phyloP scores from a whole-genome alignment of 2,113 vertebrate species.

The Gymnobelideus leadbeateri region DNA sequence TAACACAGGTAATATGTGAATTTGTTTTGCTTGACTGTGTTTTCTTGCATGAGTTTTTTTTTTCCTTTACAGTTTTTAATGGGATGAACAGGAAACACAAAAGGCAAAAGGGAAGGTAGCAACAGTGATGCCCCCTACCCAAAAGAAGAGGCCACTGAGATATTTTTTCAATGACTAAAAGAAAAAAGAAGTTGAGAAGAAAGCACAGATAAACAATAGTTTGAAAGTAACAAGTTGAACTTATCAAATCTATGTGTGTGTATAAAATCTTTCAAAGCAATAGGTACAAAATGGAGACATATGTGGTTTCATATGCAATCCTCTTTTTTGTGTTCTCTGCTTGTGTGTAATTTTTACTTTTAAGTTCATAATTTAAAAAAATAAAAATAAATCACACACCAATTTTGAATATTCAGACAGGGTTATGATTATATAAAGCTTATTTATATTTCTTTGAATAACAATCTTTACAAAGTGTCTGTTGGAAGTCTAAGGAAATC shows the following conservation, averaged over 20 bases:
- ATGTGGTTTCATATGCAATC: background rate
- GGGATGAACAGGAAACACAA: background rate
- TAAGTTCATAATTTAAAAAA: background rate
- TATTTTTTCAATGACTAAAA: background rate
- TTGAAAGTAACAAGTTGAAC: background rate
- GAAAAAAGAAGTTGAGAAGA: background rate
- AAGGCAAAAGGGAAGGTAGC: background rate
- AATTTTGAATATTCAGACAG: background rate
- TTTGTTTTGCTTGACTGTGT: background rate
- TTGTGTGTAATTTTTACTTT: background rate
- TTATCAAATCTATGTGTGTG: background rate
- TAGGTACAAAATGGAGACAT: background rate
- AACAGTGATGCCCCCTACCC: background rate
- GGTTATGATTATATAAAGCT: background rate
- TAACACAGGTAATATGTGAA: background rate
- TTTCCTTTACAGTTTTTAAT: background rate
- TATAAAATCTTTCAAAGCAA: background rate
- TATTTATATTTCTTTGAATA: background rate
- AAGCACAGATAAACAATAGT: background rate
- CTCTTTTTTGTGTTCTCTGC: background rate
- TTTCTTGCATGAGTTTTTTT: background rate
- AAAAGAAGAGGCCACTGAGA: background rate
- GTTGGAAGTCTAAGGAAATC: background rate
- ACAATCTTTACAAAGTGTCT: background rate
- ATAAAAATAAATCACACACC: background rate